Base-by-base conservation (phyloP, 92 coral and sea anemone genomes). In the Micromussa lordhowensis region DNA sequence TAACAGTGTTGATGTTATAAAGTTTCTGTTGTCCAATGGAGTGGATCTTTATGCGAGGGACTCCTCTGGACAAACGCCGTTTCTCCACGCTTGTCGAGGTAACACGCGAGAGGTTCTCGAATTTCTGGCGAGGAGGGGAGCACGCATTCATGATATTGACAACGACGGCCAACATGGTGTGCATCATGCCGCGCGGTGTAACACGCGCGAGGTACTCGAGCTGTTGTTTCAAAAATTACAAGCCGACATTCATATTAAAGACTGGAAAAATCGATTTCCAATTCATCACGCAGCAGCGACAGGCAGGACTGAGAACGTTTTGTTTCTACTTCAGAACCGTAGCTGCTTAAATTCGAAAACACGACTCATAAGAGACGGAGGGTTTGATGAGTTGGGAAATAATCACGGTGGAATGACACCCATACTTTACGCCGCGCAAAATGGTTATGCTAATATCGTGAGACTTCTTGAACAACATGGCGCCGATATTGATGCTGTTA, bases 91-190 rank as follows among this genome's bases (percentile, higher is more conserved):
- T 36, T 74, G 78, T 19, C 49, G 78, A 74, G 51, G 78, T 34
- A 74, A 36, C 53, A 36, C 26, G 78, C 78, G 78, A n/a, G 61
- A 51, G 31, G 64, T 77, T n/a, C 59, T 77, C 58, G 81, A n/a
- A 61, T 77, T 49, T 15, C 81, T 77, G 38, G 81, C 81, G 81
- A 49, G 81, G 28, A 77, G 55, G 81, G 63, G 81, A 77, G 32
- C 81, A 36, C 64, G 81, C 49, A n/a, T 77, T 51, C 81, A 77
- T 29, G 81, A 77, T 16, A 49, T 77, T n/a, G 78, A 74, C 78
- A 16, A 44, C 35, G 38, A 70, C 4, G 75, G 75, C 7, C 53
- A 34, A 72, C 77, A 32, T 31, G 49, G 77, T 32, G n/a, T n/a
- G n/a, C n/a, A n/a, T n/a, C n/a, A n/a, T n/a, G n/a, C n/a, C n/a